Evolutionary conservation across 2,888 invertebrate species (phyloP).

Genomic region (Microctonus aethiopoides): DNA sequence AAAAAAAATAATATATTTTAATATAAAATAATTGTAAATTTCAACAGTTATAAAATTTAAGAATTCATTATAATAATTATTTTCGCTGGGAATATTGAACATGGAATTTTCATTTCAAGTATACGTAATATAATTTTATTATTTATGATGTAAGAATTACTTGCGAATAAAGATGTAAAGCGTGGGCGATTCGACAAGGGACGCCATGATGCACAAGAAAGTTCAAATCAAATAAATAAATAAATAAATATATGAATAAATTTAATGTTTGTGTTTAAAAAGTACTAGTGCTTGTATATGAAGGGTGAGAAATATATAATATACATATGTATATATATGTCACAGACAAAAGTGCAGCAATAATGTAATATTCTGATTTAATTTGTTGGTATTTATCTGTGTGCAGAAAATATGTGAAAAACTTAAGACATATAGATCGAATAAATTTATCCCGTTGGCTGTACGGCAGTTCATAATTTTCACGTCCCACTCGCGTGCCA

Average conservation of each 20-base stretch:
- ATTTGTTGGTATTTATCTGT: slow-evolving; percentile 22
- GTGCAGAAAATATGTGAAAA: slow-evolving; percentile 21
- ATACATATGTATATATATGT: too few species aligned
- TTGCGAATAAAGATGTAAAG: slow-evolving; percentile 60
- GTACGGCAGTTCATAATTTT: slow-evolving; percentile 57
- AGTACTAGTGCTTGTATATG: too few species aligned
- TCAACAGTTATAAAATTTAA: neutral
- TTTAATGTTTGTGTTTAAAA: too few species aligned
- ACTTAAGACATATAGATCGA: neutral
- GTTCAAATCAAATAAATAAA: slow-evolving; percentile 30
- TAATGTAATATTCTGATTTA: slow-evolving; percentile 25
- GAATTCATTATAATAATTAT: neutral
- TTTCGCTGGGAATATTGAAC: neutral
- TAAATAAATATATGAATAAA: slow-evolving; percentile 26
- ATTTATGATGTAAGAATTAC: slow-evolving; percentile 54
- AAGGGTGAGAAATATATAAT: too few species aligned
- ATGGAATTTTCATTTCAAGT: slow-evolving; percentile 17
- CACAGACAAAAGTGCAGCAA: slow-evolving; percentile 32
- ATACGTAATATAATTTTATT: slow-evolving; percentile 39
- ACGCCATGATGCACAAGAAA: slow-evolving; percentile 18
- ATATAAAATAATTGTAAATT: neutral
- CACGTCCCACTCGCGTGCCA: slow-evolving; percentile 51
- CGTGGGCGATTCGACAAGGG: slow-evolving; percentile 47
- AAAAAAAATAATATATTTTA: neutral
- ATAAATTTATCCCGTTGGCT: slow-evolving; percentile 45